Conservation (phyloP, 23 tunicate genomes). For the Ascidia mentula region DNA sequence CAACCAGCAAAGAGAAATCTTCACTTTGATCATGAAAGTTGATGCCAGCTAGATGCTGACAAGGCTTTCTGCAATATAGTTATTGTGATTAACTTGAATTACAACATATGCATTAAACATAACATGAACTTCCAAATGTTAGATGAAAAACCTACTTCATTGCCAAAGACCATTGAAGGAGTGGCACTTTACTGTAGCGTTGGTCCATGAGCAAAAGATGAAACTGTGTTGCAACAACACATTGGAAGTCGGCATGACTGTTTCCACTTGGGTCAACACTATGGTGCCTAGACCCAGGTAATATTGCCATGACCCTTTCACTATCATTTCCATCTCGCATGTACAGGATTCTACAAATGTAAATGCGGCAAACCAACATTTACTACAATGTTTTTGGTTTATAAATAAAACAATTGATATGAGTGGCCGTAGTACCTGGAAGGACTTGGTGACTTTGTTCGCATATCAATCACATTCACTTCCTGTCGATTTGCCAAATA, state of each 20-base stretch:
- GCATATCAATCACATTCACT: slow-evolving; percentile 38
- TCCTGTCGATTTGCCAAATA: slow-evolving; percentile 17
- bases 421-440: neutral
- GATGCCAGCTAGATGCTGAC: slow-evolving; percentile 15
- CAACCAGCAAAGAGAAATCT: neutral
- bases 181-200: slow-evolving; percentile 36
- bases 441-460: slow-evolving; percentile 1
- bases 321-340: neutral
- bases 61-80: slow-evolving; percentile 16
- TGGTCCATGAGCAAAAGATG: slow-evolving; percentile 39
- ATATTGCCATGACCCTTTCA: neutral
- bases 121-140: neutral
- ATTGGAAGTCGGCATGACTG: slow-evolving; percentile 9
- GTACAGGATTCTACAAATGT: neutral
- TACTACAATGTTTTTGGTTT: no score
- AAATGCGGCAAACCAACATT: neutral
- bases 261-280: slow-evolving; percentile 15
- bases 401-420: neutral
- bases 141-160: slow-evolving; percentile 36
- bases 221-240: slow-evolving; percentile 33
- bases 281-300: neutral
- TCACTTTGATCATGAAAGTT: neutral
- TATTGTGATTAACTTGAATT: neutral
- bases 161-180: slow-evolving; percentile 35
- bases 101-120: neutral